A percentile compares a stretch with the other conserved stretches of the same genome.
phyloP scores from a whole-genome alignment of 2,797 vertebrate species.

The Scolopax rusticola region DNA sequence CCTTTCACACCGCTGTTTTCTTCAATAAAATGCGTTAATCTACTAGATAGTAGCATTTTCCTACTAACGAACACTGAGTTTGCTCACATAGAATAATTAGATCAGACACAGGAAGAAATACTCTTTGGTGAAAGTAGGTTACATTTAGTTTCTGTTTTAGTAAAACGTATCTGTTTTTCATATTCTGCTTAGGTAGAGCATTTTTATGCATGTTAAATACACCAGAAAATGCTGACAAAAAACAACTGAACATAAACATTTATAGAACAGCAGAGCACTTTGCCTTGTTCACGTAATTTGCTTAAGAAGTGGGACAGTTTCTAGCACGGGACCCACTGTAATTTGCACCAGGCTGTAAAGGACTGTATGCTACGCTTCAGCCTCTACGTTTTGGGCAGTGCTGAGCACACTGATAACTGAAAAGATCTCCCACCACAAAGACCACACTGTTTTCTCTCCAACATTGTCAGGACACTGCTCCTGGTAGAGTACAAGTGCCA shows the following conservation, averaged over 20 bases:
- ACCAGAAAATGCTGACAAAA: slow-evolving; percentile 20
- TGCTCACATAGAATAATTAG: neutral
- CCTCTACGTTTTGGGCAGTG: neutral
- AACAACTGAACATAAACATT: neutral
- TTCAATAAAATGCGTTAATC: slow-evolving; percentile 62
- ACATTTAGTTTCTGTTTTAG: neutral
- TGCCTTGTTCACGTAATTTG: neutral
- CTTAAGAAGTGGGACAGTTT: neutral
- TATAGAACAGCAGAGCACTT: neutral
- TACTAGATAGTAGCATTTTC: slow-evolving; percentile 42
- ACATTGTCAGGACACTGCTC: fast-evolving
- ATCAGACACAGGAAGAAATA: neutral
- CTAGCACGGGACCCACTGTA: neutral
- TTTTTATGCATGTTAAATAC: slow-evolving; percentile 13
- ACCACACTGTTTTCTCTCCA: neutral
- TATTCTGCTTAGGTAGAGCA: neutral
- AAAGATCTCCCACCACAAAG: neutral
- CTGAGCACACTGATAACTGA: neutral
- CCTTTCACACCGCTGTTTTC: slow-evolving; percentile 57
- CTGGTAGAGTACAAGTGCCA: neutral
- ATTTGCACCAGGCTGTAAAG: neutral
- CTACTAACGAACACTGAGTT: neutral
- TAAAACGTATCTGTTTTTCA: neutral
- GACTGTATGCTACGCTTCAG: neutral
- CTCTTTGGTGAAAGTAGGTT: neutral